Conservation (phyloP, 1,140 invertebrate genomes). For the Arion vulgaris region DNA sequence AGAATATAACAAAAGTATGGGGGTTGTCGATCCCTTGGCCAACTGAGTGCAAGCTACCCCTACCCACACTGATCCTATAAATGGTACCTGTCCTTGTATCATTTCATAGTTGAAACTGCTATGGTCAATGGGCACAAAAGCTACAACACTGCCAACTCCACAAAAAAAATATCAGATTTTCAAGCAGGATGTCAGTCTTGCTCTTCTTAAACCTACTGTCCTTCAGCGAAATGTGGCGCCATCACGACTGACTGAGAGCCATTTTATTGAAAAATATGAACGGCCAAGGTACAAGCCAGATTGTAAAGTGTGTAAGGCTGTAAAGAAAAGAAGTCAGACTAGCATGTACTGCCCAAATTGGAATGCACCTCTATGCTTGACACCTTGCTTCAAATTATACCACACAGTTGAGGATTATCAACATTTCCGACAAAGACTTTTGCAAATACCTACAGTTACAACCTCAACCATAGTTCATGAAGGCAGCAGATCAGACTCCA, state of each 20-base stretch:
- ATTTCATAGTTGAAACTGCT: not conserved
- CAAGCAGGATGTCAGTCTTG: not conserved
- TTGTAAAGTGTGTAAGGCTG: not conserved
- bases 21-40: not conserved
- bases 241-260: not conserved
- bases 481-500: not conserved
- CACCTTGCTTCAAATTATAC: not conserved
- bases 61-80: not conserved
- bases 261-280: not conserved
- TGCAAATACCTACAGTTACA: not conserved
- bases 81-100: not conserved
- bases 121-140: not conserved
- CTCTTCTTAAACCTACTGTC: not conserved
- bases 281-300: not conserved
- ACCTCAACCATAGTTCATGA: not conserved
- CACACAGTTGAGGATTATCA: not conserved
- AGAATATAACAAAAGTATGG: not conserved
- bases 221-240: not conserved
- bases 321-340: not conserved
- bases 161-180: not conserved
- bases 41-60: no score
- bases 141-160: conserved; percentile 1
- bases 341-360: not conserved
- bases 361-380: not conserved
- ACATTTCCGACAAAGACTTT: not conserved